Conservation (phyloP, 1,140 invertebrate species). For the Drosophila seguyi region DNA sequence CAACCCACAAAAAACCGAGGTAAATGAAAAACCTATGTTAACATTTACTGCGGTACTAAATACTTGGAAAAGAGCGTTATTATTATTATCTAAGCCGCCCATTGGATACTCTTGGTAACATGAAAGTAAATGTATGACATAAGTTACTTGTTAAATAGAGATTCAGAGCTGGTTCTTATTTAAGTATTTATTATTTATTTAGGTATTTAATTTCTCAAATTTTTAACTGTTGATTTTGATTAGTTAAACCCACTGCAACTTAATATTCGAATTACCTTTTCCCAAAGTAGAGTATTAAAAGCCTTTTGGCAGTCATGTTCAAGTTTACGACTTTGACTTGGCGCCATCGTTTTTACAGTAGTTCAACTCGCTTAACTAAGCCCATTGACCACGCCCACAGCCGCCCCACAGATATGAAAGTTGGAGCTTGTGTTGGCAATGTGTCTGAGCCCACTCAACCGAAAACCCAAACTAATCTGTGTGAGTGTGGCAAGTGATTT, state of each 20-base stretch:
- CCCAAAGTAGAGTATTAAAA: constrained; percentile 9
- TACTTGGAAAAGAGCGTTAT: background rate
- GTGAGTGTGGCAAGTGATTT: constrained; percentile 34
- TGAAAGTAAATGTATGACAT: background rate
- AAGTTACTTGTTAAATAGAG: too few relatives aligned
- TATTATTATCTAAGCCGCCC: too few relatives aligned
- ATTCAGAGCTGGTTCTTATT: too few relatives aligned
- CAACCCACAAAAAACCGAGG: constrained; percentile 3
- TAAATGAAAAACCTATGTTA: constrained; percentile 38
- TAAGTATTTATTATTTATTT: too few relatives aligned
- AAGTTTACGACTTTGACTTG: constrained; percentile 50
- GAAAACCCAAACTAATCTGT: constrained; percentile 24
- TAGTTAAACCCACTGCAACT: too few relatives aligned
- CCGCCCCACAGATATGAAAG: constrained; percentile 24
- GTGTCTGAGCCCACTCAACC: constrained; percentile 22
- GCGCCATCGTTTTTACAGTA: constrained; percentile 46
- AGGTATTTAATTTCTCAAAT: too few relatives aligned
- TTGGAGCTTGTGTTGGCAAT: constrained; percentile 5
- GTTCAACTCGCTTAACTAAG: constrained; percentile 31
- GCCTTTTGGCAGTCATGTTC: constrained; percentile 46
- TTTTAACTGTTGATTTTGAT: background rate
- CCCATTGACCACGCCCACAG: constrained; percentile 44
- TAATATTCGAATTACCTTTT: background rate
- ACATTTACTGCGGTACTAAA: constrained; percentile 24
- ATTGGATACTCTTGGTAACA: background rate